Conservation (phyloP, 2,113 vertebrate species). For the Tautogolabrus adspersus region DNA sequence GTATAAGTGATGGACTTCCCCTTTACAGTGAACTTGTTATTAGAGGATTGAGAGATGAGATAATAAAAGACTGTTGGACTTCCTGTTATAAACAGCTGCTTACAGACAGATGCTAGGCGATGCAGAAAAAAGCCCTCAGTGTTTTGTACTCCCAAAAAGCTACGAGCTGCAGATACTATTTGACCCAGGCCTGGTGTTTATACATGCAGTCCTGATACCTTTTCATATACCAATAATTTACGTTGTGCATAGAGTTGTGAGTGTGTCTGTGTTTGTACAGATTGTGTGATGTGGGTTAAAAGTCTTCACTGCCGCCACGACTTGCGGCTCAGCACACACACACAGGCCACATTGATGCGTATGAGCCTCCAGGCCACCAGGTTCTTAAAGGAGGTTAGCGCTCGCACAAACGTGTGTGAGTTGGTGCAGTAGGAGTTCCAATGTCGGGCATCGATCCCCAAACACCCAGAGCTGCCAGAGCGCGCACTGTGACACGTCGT, state of each 20-base stretch:
- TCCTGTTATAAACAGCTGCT: constrained; percentile 5
- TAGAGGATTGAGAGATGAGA: background rate
- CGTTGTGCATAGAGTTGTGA: constrained; percentile 86
- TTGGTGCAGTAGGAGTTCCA: constrained; percentile 99
- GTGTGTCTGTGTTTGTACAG: constrained; percentile 38
- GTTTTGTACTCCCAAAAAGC: background rate
- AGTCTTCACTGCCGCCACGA: constrained; percentile 84
- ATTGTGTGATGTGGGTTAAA: background rate
- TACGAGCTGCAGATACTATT: constrained; percentile 39
- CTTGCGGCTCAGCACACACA: constrained; percentile 97
- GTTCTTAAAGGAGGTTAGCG: constrained; percentile 92
- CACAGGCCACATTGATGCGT: constrained; percentile 95
- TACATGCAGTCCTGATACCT: constrained; percentile 92
- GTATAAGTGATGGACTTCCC: background rate
- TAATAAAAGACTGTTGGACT: background rate
- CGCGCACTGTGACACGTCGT: constrained; percentile 89
- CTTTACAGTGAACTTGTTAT: background rate
- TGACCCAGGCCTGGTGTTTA: constrained; percentile 68
- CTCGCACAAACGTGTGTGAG: constrained; percentile 96
- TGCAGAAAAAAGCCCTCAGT: constrained; percentile 1
- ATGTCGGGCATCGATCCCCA: constrained; percentile 94
- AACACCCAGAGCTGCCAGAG: constrained; percentile 86
- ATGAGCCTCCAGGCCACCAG: constrained; percentile 96
- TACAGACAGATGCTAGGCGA: background rate
- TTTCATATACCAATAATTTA: constrained; percentile 92